Evolutionary conservation across 2,113 vertebrate genomes (phyloP), one percentile per base, ranked within the genome.

Genomic region (Petrocephalus microphthalmus): DNA sequence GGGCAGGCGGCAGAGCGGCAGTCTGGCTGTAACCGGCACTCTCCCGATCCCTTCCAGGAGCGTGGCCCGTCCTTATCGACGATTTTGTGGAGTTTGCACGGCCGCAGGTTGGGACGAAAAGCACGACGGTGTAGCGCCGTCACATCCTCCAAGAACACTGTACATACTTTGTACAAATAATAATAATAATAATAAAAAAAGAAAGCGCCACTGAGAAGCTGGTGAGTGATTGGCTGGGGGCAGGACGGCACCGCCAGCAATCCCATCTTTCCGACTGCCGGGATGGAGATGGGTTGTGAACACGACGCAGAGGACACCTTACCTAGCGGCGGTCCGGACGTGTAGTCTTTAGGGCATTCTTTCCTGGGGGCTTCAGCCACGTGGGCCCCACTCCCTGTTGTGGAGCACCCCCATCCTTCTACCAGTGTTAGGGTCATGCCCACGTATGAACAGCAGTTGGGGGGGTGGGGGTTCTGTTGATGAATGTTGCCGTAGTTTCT

Each of bases 71-170:
- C 93, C 96, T 97, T 91, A 97, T 97, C 88, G 96, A 97, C 93
- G 96, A 97, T 94, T 97, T 97, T 95, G 96, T 97, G 95, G 96
- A 97, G 95, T 97, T 97, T 96, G 96, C 96, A 95, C 96, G 96
- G 93, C 96, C 96, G 95, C 96, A 97, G 94, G 96, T 97, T 94
- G 96, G 96, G 95, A 96, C 96, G 94, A 97, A 96, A 96, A 97
- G 96, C 95, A 96, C 96, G 90, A 96, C 96, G 91, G 96, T 97
- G 94, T 97, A 96, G 95, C 93, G 95, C 95, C 95, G 93, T 95
- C 92, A 94, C 95, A 95, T 95, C 95, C 92, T 94, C 42, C 45
- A 45, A 94, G 95, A 94, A 94, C 92, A 96, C 94, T 96, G 96
- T 95, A 84, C n/a, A 89, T 85, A 88, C 90, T 67, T 86, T 95